Evolutionary conservation across 2,797 vertebrate species (phyloP).

Genomic region (Poeciliopsis turneri): DNA sequence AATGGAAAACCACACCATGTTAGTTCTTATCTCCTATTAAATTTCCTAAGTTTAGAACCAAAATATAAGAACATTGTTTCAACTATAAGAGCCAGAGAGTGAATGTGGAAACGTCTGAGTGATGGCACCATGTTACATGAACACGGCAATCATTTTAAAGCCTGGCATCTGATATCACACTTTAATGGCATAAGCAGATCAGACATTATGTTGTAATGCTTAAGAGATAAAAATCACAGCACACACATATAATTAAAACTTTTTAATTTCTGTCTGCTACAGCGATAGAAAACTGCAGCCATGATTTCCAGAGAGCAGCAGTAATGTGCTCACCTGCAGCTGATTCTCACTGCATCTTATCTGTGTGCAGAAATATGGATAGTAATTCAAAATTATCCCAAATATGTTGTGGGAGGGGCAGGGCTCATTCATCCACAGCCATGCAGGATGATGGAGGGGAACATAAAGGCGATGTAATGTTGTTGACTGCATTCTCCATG

Average conservation of each 20-base stretch:
- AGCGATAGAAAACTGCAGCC: constrained; percentile 1
- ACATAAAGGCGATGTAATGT: neutral
- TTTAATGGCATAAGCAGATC: too few relatives aligned
- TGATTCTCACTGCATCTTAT: neutral
- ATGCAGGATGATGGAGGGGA: neutral
- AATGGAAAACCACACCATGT: neutral
- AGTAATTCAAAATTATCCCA: neutral
- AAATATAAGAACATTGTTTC: too few relatives aligned
- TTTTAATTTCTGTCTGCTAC: constrained; percentile 8
- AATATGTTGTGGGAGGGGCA: neutral
- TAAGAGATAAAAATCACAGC: neutral
- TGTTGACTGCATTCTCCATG: neutral
- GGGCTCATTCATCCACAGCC: neutral
- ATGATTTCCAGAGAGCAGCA: neutral
- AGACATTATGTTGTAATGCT: neutral
- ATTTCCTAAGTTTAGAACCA: too few relatives aligned
- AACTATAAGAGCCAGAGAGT: neutral
- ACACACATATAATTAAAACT: neutral
- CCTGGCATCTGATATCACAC: neutral
- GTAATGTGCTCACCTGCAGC: neutral
- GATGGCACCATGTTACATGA: neutral
- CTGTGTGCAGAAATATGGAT: neutral
- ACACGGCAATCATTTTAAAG: neutral
- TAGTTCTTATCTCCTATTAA: too few relatives aligned
- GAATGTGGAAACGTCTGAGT: neutral